These are phyloP conservation scores for Catocala nupta DNA, from an alignment of 2,888 invertebrate species.

Conservation along the genomic window DNA sequence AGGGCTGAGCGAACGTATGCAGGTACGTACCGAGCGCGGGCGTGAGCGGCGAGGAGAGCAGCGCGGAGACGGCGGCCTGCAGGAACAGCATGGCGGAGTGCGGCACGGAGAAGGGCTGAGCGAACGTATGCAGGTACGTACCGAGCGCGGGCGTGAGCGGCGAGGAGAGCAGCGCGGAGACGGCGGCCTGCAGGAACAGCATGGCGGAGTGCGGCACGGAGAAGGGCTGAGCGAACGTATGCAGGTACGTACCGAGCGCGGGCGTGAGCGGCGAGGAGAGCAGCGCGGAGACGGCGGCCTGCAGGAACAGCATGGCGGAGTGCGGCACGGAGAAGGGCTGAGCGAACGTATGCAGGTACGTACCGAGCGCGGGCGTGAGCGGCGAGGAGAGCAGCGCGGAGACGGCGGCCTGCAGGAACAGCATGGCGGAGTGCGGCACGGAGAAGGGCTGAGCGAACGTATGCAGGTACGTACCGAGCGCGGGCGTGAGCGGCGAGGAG, in stretches of 20 bases:
- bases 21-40: conserved; percentile 91
- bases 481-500: conserved; percentile 98
- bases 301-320: conserved; percentile 98
- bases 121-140: conserved; percentile 91
- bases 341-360: conserved; percentile 92
- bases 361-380: conserved; percentile 96
- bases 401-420: conserved; percentile 97
- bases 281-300: conserved; percentile 96
- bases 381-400: conserved; percentile 98
- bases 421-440: conserved; percentile 99
- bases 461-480: conserved; percentile 88
- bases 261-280: conserved; percentile 98
- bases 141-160: conserved; percentile 98
- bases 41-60: conserved; percentile 98
- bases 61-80: conserved; percentile 97
- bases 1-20: conserved; percentile 99
- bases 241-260: conserved; percentile 89
- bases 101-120: conserved; percentile 99
- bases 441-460: conserved; percentile 99
- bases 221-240: conserved; percentile 99
- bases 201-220: conserved; percentile 99
- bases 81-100: conserved; percentile 99
- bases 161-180: conserved; percentile 97
- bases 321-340: conserved; percentile 99
- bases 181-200: conserved; percentile 97